Conservation (phyloP, 2,888 invertebrate species). For the Panorpa germanica region DNA sequence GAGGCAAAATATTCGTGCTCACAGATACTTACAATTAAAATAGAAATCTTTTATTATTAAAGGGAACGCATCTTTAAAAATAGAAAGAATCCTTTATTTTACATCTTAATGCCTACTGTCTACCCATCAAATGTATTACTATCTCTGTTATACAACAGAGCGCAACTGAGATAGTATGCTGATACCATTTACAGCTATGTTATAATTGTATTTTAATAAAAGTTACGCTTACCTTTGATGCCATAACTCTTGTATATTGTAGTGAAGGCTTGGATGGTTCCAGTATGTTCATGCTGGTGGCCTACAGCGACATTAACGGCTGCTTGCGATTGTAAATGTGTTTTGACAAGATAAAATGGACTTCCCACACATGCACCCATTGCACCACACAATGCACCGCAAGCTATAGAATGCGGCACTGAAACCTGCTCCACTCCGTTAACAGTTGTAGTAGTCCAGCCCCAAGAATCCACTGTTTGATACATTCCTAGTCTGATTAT, state of each 20-base stretch:
- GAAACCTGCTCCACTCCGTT: slow-evolving; percentile 14
- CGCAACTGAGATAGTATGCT: too few species aligned
- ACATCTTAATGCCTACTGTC: too few species aligned
- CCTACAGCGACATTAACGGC: slow-evolving; percentile 64
- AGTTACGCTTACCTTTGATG: slow-evolving; percentile 16
- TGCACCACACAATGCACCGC: slow-evolving; percentile 34
- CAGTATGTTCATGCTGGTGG: slow-evolving; percentile 54
- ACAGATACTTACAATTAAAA: too few species aligned
- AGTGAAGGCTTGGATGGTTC: slow-evolving; percentile 29
- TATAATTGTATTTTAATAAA: slow-evolving; percentile 1
- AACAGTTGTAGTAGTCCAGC: slow-evolving; percentile 25
- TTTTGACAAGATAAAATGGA: slow-evolving; percentile 67
- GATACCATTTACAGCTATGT: slow-evolving; percentile 1
- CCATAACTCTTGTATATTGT: slow-evolving; percentile 33
- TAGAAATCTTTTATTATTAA: too few species aligned
- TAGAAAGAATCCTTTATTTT: too few species aligned
- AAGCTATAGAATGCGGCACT: slow-evolving; percentile 11
- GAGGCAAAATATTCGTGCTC: too few species aligned
- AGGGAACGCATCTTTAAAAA: too few species aligned
- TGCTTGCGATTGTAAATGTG: slow-evolving; percentile 63
- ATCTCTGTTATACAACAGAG: too few species aligned
- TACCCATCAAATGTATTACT: too few species aligned
- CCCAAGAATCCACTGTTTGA: slow-evolving; percentile 37
- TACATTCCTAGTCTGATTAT: slow-evolving; percentile 45
- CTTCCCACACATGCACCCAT: slow-evolving; percentile 50